Base-by-base conservation (phyloP, 2,113 vertebrate genomes). In the Phycodurus eques region DNA sequence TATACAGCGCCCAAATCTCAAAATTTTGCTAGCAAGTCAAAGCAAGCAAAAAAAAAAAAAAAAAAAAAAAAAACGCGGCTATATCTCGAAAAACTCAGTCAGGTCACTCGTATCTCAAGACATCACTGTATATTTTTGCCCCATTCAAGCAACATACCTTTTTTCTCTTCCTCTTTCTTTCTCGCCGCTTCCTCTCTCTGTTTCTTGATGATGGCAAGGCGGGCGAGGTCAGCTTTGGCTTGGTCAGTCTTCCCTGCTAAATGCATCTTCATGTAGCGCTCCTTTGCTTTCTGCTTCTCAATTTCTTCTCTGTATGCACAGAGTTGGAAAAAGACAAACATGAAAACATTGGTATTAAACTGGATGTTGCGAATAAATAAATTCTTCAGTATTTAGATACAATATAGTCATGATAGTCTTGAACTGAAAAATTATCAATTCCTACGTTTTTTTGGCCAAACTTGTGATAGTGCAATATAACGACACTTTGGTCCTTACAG, bases 211-310 rank as follows among this genome's bases (percentile, higher is more conserved):
- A 99, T 99, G 2, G 97, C 96, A 61, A 99, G 91, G 5, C 96
- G 95, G 76, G 97, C 97, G 0, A 99, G 94, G 87, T 99, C 96
- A 43, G 98, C 96, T 89, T 98, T 98, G 12, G 97, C 98, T 83
- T 99, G 97, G 68, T 99, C 98, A 0, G 98, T 99, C 91, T 98
- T 99, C 10, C 98, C 98, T 11, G 97, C 98, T 80, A 98, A 92
- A 88, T 99, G 97, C 96, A 99, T 95, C 86, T 98, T 99, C 97
- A 99, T 98, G 91, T 99, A 98, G 67, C 94, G 94, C 60, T 98
- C 96, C 83, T 98, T 98, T 7, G 96, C 98, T 79, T 98, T 98
- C 89, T 98, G 96, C 63, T 98, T 98, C 86, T 99, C 98, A 3
- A 99, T 96, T 87, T 99, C 98, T 90, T 99, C 98, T 85, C 98